Base-by-base conservation (phyloP, 2,797 vertebrate species). In the Acrossocheilus wenchowensis region DNA sequence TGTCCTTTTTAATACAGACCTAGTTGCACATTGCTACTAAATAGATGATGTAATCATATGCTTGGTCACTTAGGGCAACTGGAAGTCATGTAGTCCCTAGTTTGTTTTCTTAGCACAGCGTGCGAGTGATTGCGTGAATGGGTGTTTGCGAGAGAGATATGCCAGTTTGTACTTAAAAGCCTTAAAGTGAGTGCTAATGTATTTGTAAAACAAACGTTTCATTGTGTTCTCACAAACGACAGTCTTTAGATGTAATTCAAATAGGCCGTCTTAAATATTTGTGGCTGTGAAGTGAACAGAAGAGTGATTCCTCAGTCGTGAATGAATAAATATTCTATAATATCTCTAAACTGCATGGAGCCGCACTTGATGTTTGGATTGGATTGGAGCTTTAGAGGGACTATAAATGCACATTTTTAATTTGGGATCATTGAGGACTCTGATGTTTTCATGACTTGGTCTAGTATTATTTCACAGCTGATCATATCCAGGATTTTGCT, bases 111-210 rank as follows among this genome's bases (percentile, higher is more conserved):
- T 82, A 62, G 81, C 21, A n/a, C 64, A 66, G 64, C 6, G 48
- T 2, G 39, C 14, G n/a, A 34, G 83, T 39, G 62, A 17, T 60
- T 54, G 84, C 5, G 69, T 64, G 77, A 57, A 68, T 60, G 79
- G 1, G 74, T 71, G 81, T 86, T 34, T 75, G 48, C 6, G 19
- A 41, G 75, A 45, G 26, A 43, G 62, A 81, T 45, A 86, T 82
- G 83, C 72, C 71, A n/a, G 73, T 87, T 90, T 87, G 83, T 87
- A 91, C 85, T 88, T 87, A 26, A 85, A 89, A 86, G 89, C 89
- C 90, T 91, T 91, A 89, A 91, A 57, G 88, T 89, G 83, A 87
- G 86, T 83, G 74, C 74, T 81, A 74, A 87, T 77, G 62, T 88
- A 54, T 88, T 89, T 86, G 77, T 52, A 34, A 89, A 86, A 36